phyloP scores from a whole-genome alignment of 2,797 vertebrate species.

The Rachycentron canadum region DNA sequence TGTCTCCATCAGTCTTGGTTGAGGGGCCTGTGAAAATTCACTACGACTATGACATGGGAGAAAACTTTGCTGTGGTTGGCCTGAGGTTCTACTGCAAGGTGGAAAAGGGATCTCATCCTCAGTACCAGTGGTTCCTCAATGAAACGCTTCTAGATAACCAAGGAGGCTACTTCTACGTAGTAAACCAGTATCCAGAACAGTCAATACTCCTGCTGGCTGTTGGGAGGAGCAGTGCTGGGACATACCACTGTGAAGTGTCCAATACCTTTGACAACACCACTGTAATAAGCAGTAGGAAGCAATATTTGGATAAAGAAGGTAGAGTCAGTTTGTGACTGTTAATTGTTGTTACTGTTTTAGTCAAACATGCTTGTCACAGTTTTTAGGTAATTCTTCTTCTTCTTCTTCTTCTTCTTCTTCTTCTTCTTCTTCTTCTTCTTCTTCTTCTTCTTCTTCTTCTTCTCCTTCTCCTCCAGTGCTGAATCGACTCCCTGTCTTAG shows the following conservation, averaged over 20 bases:
- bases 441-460: constrained; percentile 10
- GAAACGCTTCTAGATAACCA: constrained; percentile 38
- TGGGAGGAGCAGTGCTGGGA: constrained; percentile 57
- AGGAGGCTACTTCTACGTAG: constrained; percentile 62
- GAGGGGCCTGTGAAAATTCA: constrained; percentile 66
- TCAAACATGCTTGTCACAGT: neutral
- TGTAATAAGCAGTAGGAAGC: constrained; percentile 59
- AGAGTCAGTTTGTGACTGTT: neutral
- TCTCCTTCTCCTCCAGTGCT: constrained; percentile 60
- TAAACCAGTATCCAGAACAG: constrained; percentile 25
- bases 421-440: constrained; percentile 17
- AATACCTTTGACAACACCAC: constrained; percentile 76
- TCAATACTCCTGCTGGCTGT: constrained; percentile 65
- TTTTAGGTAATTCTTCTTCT: constrained; percentile 3
- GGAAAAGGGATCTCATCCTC: constrained; percentile 67
- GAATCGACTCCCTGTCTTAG: constrained; percentile 60
- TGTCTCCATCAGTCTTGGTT: constrained; percentile 72
- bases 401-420: constrained; percentile 33
- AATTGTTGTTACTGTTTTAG: neutral
- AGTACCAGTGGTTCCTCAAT: constrained; percentile 82
- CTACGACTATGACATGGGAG: constrained; percentile 37
- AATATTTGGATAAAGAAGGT: constrained; percentile 77
- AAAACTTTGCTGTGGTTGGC: constrained; percentile 63
- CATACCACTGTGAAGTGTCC: constrained; percentile 79
- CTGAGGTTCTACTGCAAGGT: constrained; percentile 73